Percentiles rank a stretch among this genome's conserved stretches.
Conservation (phyloP, 2,797 vertebrate species). For the Sebastes glaucus region DNA sequence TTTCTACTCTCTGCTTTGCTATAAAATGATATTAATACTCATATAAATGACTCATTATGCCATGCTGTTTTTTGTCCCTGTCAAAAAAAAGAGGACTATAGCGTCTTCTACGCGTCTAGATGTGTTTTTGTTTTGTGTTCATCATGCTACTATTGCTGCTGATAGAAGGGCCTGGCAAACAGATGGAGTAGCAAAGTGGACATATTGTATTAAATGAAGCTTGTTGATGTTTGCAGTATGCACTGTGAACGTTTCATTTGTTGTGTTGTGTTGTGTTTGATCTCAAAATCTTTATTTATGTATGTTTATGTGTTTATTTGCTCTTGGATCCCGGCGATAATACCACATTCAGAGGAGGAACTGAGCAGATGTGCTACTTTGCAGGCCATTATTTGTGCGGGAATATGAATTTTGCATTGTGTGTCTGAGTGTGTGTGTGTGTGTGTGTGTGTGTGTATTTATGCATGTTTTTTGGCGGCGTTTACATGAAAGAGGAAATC, state of each 20-base stretch:
- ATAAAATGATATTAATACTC: background rate
- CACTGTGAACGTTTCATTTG: background rate
- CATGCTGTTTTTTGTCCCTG: background rate
- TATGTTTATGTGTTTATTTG: background rate
- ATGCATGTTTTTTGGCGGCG: background rate
- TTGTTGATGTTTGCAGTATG: background rate
- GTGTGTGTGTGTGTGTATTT: background rate
- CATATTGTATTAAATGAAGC: background rate
- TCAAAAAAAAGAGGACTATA: background rate
- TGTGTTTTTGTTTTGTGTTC: background rate
- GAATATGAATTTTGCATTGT: background rate
- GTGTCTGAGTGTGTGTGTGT: background rate
- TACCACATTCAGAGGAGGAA: background rate
- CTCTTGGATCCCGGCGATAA: background rate
- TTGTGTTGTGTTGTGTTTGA: background rate
- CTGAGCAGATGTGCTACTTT: conserved; percentile 4
- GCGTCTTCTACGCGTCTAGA: background rate
- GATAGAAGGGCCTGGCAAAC: background rate
- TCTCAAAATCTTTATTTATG: background rate
- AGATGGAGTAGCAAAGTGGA: background rate
- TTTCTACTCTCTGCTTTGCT: background rate
- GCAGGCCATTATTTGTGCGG: background rate
- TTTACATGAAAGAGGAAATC: conserved; percentile 52
- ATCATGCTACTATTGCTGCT: background rate
- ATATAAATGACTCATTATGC: background rate